Evolutionary conservation across 2,113 vertebrate species (phyloP).

Genomic region (Cheirogaleus medius): DNA sequence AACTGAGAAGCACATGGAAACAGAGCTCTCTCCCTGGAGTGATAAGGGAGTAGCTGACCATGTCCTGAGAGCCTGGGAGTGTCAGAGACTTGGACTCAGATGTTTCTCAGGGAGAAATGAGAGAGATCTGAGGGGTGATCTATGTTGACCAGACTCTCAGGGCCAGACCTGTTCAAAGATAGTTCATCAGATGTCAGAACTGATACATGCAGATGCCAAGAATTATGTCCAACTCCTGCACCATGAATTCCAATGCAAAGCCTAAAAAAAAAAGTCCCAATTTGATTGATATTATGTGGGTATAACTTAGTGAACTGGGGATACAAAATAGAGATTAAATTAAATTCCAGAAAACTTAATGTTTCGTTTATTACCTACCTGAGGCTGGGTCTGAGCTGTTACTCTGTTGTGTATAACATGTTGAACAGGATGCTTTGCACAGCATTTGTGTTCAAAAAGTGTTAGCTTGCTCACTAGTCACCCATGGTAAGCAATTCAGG

Average conservation of each 20-base stretch:
- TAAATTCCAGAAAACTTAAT: background rate
- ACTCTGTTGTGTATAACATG: background rate
- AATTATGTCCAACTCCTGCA: background rate
- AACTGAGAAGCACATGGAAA: background rate
- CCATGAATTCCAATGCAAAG: background rate
- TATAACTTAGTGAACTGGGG: background rate
- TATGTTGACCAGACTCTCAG: background rate
- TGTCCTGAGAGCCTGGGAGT: background rate
- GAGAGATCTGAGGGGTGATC: background rate
- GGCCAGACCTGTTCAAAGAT: background rate
- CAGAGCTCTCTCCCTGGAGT: background rate
- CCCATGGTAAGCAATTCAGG: background rate
- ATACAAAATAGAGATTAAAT: background rate
- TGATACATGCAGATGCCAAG: background rate
- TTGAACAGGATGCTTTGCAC: background rate
- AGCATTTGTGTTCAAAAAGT: background rate
- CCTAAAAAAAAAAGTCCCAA: too few relatives aligned
- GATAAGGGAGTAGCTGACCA: background rate
- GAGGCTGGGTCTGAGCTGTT: background rate
- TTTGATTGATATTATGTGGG: background rate
- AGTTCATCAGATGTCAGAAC: background rate
- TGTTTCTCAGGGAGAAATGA: background rate
- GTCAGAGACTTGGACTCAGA: background rate
- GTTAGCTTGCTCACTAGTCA: background rate
- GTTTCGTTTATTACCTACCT: background rate